Conservation (phyloP, 2,113 vertebrate genomes). For the Xenus cinereus region DNA sequence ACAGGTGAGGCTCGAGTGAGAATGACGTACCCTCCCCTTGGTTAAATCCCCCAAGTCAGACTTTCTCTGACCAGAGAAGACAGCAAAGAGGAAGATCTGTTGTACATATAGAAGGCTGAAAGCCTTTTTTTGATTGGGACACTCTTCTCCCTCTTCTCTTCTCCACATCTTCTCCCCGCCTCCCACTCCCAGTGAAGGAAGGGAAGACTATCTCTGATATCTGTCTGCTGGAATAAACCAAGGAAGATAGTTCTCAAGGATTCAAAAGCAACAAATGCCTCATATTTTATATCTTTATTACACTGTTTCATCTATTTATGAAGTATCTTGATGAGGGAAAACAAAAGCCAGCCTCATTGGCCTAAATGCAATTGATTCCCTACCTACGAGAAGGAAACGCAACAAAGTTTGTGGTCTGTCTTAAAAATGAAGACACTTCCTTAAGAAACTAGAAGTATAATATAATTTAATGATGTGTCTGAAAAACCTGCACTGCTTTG, state of each 20-base stretch:
- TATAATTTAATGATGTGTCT: neutral
- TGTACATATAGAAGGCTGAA: neutral
- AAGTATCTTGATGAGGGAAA: neutral
- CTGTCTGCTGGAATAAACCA: neutral
- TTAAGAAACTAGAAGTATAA: neutral
- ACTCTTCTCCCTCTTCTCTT: neutral
- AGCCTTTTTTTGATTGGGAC: neutral
- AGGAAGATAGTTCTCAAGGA: neutral
- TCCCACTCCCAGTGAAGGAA: neutral
- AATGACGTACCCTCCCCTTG: neutral
- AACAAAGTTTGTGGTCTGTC: neutral
- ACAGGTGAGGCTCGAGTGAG: slow-evolving; percentile 49
- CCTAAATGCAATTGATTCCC: neutral
- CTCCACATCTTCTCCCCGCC: neutral
- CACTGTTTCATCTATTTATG: neutral
- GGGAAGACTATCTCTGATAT: neutral
- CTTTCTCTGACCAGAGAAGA: neutral
- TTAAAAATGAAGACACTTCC: neutral
- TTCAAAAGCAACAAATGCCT: neutral
- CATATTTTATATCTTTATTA: neutral
- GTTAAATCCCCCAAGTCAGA: neutral
- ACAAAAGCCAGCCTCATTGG: neutral
- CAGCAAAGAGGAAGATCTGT: neutral
- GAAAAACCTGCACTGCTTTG: neutral
- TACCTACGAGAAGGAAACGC: neutral